Percentiles rank a stretch among this genome's conserved stretches.
Conservation (phyloP, 2,797 vertebrate species). For the Masticophis lateralis region DNA sequence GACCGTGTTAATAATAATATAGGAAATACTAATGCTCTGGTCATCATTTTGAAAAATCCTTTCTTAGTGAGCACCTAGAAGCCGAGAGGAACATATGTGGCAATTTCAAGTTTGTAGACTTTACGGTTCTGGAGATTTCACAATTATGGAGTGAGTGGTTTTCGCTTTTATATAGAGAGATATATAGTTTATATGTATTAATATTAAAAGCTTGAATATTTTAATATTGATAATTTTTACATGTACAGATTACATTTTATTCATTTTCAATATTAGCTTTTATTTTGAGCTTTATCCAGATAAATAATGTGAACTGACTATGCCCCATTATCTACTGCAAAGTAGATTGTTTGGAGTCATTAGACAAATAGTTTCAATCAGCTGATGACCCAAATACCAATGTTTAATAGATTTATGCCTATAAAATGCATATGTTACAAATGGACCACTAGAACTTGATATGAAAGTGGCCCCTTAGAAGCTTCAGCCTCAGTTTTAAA, state of each 20-base stretch:
- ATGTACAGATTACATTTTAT: background rate
- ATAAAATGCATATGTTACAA: background rate
- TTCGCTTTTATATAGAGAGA: no score
- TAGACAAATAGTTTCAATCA: background rate
- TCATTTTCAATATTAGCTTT: background rate
- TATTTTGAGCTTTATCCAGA: background rate
- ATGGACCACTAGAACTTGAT: background rate
- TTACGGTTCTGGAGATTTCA: no score
- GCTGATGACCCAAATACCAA: background rate
- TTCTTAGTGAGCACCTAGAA: no score
- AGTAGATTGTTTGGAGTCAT: background rate
- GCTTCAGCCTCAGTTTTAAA: background rate
- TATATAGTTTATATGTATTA: background rate
- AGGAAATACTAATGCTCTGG: no score
- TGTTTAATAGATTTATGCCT: background rate
- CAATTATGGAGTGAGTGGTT: no score
- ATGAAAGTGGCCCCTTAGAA: background rate
- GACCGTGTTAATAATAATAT: no score
- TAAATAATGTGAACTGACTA: background rate
- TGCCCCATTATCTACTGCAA: background rate
- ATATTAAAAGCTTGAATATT: background rate
- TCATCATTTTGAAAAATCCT: no score
- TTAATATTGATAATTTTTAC: background rate
- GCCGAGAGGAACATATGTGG: no score
- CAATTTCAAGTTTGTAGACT: no score